Evolutionary conservation across 2,797 vertebrate species (phyloP), one percentile per base, ranked within the genome.

Genomic region (Phataginus tricuspis): DNA sequence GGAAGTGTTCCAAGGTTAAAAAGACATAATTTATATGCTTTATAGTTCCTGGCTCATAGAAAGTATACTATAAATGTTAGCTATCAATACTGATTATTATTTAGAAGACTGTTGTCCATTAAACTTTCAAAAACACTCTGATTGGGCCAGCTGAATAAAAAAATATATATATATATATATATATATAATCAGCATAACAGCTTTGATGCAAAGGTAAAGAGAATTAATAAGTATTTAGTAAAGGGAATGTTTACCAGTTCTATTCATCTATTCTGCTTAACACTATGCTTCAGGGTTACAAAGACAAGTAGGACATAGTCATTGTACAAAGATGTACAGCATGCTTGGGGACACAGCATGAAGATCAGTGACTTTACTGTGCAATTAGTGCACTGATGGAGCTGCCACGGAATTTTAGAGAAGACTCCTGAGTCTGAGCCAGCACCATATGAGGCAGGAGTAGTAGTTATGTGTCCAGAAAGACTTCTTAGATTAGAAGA

Each of bases 81-180:
- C 13, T 31, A 5, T 37, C 75, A 82, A 59, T 51, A 53, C 13
- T 45, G 5, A 5, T 39, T 75, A 42, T 59, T 90, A 66, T 66
- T 90, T 72, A 68, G 42, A 83, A 91, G 34, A 61, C 74, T 71
- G n/a, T 61, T 21, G 69, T 61, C 64, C 53, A 31, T 25, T 79
- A 61, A 84, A 82, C 59, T 66, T 89, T 31, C 51, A 83, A 83
- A 89, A 94, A 74, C 23, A 64, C 34, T 34, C 15, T 77, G 31
- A 68, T 69, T 77, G 27, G 53, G n/a, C 15, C 39, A 68, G 53
- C 19, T 64, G 45, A 31, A 66, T 75, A 55, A 75, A 85, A 42
- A 8, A 87, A 57, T 79, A 45, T 82, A 92, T 23, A 86, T 66
- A 68, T 90, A 57, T 79, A 45, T 82, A 92, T 23, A 86, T 66